Base-by-base conservation (phyloP, 2,888 invertebrate species). In the Drosophila putrida region DNA sequence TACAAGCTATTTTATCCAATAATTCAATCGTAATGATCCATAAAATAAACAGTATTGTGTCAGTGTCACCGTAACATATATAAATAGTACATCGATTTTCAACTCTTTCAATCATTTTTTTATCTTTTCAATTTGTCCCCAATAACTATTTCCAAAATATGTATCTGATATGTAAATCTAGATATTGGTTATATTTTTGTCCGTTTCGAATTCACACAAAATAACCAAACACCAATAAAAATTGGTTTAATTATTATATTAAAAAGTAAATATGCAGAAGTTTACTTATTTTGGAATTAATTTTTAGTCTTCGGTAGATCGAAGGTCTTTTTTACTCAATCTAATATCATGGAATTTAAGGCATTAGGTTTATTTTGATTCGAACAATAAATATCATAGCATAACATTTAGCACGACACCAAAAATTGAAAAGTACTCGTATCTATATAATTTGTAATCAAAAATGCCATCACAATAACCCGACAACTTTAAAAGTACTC, bases 351-450 rank as follows among this genome's bases (percentile, higher is more conserved):
- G 20, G 13, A 28, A 20, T 46, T 55, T 25, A 75, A 78, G 61
- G 44, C 43, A 44, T 57, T 54, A 57, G 50, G 49, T 62, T 72
- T 57, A n/a, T 41, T 72, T 82, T 60, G 20, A 36, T 69, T 73
- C 47, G 47, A 64, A 55, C 58, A 80, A 82, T 38, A 51, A 80
- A 82, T 38, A 51, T 62, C 58, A 80, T 88, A 76, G 68, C 83
- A 80, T 83, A 63, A 61, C 62, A 71, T 60, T 53, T 70, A 73
- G 65, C 50, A 66, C 64, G 57, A 53, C 46, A 65, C 39, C 39
- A 53, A 62, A 44, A 70, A 49, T 59, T 62, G 44, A 49, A 57
- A 57, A 62, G 31, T 67, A 55, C 41, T 49, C 27, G 15, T 60
- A 64, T 50, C 50, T 50, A 55, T 44, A 36, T 51, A 59, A 38